phyloP scores from a whole-genome alignment of 2,113 vertebrate genomes.

The Xiphophorus couchianus region DNA sequence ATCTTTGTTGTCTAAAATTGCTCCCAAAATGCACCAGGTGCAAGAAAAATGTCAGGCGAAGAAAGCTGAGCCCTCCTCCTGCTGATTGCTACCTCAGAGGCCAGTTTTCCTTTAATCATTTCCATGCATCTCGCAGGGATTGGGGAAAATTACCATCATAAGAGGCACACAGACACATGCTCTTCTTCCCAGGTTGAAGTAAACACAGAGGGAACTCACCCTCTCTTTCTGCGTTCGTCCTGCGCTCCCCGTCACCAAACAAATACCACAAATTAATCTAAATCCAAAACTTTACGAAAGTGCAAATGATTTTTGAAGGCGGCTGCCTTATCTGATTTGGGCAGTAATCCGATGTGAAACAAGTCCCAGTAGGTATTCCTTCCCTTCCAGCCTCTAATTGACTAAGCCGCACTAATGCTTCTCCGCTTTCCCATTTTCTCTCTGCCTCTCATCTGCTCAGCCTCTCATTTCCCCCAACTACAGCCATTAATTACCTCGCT shows the following conservation, averaged over 20 bases:
- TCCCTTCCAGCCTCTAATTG: slow-evolving; percentile 56
- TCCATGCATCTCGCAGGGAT: slow-evolving; percentile 61
- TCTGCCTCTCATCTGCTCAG: slow-evolving; percentile 38
- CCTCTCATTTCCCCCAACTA: slow-evolving; percentile 42
- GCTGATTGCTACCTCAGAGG: slow-evolving; percentile 63
- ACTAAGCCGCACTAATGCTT: slow-evolving; percentile 41
- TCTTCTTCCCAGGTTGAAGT: slow-evolving; percentile 55
- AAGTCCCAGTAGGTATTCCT: slow-evolving; percentile 43
- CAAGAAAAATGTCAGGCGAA: slow-evolving; percentile 29
- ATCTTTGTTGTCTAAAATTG: slow-evolving; percentile 17
- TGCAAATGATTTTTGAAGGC: slow-evolving; percentile 62
- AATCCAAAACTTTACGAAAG: slow-evolving; percentile 70
- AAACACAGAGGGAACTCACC: slow-evolving; percentile 63
- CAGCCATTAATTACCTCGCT: slow-evolving; percentile 70
- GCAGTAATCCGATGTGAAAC: slow-evolving; percentile 44
- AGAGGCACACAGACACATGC: slow-evolving; percentile 54
- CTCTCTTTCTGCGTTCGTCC: slow-evolving; percentile 57
- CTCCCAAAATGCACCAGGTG: slow-evolving; percentile 49
- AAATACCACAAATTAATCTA: slow-evolving; percentile 62
- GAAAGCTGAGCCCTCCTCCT: slow-evolving; percentile 21
- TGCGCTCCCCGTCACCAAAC: slow-evolving; percentile 62
- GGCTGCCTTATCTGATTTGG: slow-evolving; percentile 27
- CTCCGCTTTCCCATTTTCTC: slow-evolving; percentile 13
- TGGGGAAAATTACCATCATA: slow-evolving; percentile 69
- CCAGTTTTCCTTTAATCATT: slow-evolving; percentile 74